Evolutionary conservation across 2,113 vertebrate species (phyloP), one percentile per base, ranked within the genome.

Genomic region (Nanorana parkeri): DNA sequence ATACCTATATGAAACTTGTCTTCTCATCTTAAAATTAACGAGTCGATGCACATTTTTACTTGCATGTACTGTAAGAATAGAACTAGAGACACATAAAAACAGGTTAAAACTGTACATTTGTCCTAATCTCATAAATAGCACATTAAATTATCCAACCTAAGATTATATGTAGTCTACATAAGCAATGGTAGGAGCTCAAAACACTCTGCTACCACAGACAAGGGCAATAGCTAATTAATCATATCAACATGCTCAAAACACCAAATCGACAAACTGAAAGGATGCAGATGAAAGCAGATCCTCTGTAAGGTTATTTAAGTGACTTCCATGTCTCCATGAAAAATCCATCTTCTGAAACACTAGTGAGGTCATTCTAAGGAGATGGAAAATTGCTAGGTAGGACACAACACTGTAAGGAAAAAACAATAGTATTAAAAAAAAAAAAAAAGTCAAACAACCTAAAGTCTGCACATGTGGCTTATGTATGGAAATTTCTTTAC

Each of bases 41-140:
- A 52, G 77, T 64, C 32, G 10, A 3, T 64, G 21, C 26, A 24
- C 61, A 15, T 24, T 26, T 28, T 84, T 29, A 52, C 56, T 80
- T 78, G 64, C 74, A 80, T 73, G 64, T 74, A 83, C 77, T 84
- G 83, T 86, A 86, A 84, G 84, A 86, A 86, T 86, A 86, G 74
- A 84, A 78, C 74, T 79, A 67, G 83, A 68, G 83, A 68, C 68
- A 65, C 71, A 84, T 86, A 83, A 86, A 84, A 84, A 79, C 83
- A 79, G 54, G 68, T 79, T 86, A 82, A 86, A 86, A 84, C 83
- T 86, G 71, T 84, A 86, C 85, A 79, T 80, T 83, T 84, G 74
- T 85, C 83, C 69, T 80, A 64, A 7, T 28, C 41, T 58, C 77
- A 64, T 55, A 26, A 66, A 64, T 71, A n/a, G 24, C n/a, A 83